phyloP scores from a whole-genome alignment of 1,140 invertebrate species.

The Hetaerina americana region DNA sequence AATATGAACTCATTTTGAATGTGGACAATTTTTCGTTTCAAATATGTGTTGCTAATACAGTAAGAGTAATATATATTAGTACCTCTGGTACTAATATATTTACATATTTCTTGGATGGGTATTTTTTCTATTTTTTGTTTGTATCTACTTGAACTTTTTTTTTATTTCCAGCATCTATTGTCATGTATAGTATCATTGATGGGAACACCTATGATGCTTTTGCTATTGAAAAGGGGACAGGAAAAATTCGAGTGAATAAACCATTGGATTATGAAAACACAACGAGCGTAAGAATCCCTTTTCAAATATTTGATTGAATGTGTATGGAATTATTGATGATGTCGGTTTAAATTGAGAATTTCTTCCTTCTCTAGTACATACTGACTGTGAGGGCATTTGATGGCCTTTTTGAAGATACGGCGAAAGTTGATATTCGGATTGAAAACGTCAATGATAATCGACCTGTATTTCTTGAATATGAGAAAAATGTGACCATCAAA shows the following conservation, averaged over 20 bases:
- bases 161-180: slow-evolving; percentile 45
- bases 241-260: slow-evolving; percentile 62
- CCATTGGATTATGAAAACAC: slow-evolving; percentile 74
- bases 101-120: too few species aligned
- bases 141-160: slow-evolving; percentile 11
- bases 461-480: slow-evolving; percentile 52
- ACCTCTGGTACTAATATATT: too few species aligned
- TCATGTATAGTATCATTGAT: slow-evolving; percentile 61
- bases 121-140: too few species aligned
- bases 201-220: slow-evolving; percentile 69
- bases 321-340: slow-evolving; percentile 6
- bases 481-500: slow-evolving; percentile 50
- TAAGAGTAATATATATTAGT: too few species aligned
- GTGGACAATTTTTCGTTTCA: too few species aligned
- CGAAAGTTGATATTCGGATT: slow-evolving; percentile 62
- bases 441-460: slow-evolving; percentile 73
- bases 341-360: slow-evolving; percentile 1
- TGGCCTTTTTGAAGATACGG: slow-evolving; percentile 57
- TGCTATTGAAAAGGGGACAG: slow-evolving; percentile 60
- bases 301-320: slow-evolving; percentile 6
- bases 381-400: slow-evolving; percentile 65
- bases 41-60: too few species aligned
- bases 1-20: too few species aligned
- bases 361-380: slow-evolving; percentile 40
- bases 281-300: slow-evolving; percentile 36